phyloP scores from a whole-genome alignment of 2,797 vertebrate species.

The Pteronotus mesoamericanus region DNA sequence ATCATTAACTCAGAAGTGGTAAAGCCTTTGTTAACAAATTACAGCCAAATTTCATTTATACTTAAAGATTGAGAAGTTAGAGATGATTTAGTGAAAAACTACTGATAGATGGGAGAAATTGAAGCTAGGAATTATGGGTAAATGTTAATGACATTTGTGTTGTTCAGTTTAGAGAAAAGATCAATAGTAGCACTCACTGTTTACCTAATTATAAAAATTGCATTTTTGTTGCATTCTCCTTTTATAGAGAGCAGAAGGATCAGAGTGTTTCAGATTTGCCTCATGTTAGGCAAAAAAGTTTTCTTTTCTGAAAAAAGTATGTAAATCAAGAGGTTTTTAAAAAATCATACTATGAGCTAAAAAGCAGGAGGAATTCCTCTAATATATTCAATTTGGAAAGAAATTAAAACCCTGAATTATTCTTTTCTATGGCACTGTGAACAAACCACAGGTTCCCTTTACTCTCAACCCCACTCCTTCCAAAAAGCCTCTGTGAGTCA shows the following conservation, averaged over 20 bases:
- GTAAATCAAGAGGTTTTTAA: slow-evolving; percentile 48
- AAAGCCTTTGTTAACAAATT: not conserved
- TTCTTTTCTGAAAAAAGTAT: slow-evolving; percentile 26
- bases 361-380: slow-evolving; percentile 34
- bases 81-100: not conserved
- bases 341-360: slow-evolving; percentile 34
- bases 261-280: not conserved
- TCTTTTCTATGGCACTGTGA: slow-evolving; percentile 29
- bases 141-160: not conserved
- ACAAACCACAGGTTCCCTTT: slow-evolving; percentile 42
- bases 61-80: not conserved
- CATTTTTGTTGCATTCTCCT: not conserved
- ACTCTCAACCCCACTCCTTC: not conserved
- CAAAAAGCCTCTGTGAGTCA: slow-evolving; percentile 31
- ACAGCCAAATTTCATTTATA: not conserved
- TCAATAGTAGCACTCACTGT: not conserved
- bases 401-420: slow-evolving; percentile 29
- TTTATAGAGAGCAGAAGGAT: not conserved
- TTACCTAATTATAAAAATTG: not conserved
- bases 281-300: slow-evolving; percentile 1
- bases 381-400: slow-evolving; percentile 34
- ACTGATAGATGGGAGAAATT: not conserved
- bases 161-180: not conserved
- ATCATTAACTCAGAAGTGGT: not conserved
- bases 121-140: not conserved